A percentile compares a stretch with the other conserved stretches of the same genome.
phyloP scores from a whole-genome alignment of 2,113 vertebrate species.

The Leptocoma aspasia region DNA sequence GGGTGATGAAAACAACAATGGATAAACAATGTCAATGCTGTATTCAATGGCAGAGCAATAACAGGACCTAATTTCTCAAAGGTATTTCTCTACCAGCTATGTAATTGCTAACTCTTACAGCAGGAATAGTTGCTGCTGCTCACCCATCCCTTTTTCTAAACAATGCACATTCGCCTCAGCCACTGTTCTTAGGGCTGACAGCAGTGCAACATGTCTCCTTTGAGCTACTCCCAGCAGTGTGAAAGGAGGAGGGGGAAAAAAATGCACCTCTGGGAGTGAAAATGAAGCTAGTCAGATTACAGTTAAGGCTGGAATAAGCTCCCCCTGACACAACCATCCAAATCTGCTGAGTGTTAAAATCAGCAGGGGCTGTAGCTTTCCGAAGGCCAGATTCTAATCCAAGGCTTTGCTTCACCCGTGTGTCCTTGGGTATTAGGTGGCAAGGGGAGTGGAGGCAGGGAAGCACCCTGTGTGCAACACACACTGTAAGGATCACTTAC shows the following conservation, averaged over 20 bases:
- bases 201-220: fast-evolving
- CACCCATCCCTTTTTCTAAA: background rate
- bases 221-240: background rate
- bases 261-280: background rate
- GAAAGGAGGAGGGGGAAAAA: background rate
- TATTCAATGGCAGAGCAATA: background rate
- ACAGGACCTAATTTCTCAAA: background rate
- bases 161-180: background rate
- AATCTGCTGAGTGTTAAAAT: conserved; percentile 43
- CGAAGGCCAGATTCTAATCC: conserved; percentile 9
- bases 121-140: background rate
- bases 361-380: background rate
- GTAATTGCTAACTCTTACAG: background rate
- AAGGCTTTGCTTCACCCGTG: background rate
- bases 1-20: background rate
- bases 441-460: background rate
- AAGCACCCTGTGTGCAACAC: fast-evolving
- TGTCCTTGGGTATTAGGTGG: conserved; percentile 18
- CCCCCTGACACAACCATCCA: background rate
- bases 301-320: conserved; percentile 5
- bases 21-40: background rate
- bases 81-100: background rate
- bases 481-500: background rate
- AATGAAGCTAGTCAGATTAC: conserved; percentile 30
- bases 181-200: background rate